Evolutionary conservation across 2,797 vertebrate genomes (phyloP), one percentile per base, ranked within the genome.

Genomic region (Antrozous pallidus): DNA sequence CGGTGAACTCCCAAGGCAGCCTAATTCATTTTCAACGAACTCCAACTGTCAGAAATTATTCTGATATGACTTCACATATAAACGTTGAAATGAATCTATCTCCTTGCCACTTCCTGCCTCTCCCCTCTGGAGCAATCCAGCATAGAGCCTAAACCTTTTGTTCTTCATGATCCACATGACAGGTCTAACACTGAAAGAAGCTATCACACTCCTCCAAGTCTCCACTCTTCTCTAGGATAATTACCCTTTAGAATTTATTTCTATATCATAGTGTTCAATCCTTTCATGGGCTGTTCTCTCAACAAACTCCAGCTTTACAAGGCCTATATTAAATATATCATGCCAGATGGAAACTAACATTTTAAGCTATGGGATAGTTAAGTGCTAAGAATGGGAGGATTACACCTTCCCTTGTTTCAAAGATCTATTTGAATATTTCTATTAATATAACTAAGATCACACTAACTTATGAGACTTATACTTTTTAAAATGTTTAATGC

Each of bases 11-110:
- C 40, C 42, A 78, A 85, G 49, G 69, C 1, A 31, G 65, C 14
- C 40, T 38, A 88, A n/a, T 77, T 92, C 36, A 92, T 92, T 96
- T 80, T 88, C 65, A 92, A 73, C 5, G 38, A 83, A 90, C 4
- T 90, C 47, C 31, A 81, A 56, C 13, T 88, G 22, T 87, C 54
- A 83, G 38, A 80, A 85, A 80, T 82, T 70, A 70, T 88, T 93
- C 80, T 95, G 47, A 73, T 78, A 78, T n/a, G 33, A 92, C 88
- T 77, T 84, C 45, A 93, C 36, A 84, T 90, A 82, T 22, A 90
- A 96, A 88, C 70, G 63, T 8, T 90, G 91, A 75, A 75, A 77
- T 58, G 87, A 33, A 75, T 42, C 56, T 85, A 65, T 40, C n/a
- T 92, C 24, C 51, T 90, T 45, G 45, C 14, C 61, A 77, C 56